Base-by-base conservation (phyloP, 2,113 vertebrate species). In the Spizaetus ornatus region DNA sequence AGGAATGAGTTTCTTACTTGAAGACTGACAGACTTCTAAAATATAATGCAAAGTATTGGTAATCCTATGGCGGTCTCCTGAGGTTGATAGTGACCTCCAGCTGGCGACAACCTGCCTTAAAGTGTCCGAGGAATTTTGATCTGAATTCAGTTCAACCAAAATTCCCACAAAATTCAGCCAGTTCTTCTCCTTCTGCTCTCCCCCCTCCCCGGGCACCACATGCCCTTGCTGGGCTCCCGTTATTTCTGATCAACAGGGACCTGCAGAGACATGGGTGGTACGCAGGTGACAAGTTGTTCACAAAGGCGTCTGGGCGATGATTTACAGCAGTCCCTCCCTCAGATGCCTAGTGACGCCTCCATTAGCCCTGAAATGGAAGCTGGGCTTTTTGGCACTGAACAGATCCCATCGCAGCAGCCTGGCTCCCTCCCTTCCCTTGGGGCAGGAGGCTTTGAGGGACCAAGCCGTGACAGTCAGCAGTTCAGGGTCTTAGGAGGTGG, bases 121-220 rank as follows among this genome's bases (percentile, higher is more conserved):
- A 74, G 11, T 16, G 22, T 52, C 36, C 15, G n/a, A 36, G 23
- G 13, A 86, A 48, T 65, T 78, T 82, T 61, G 36, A 16, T 77
- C 36, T 16, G 3, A 79, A 52, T 55, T 80, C 0, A 50, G 7
- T 47, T 85, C 40, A 80, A 83, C 29, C 4, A 53, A 53, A 71
- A 50, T 36, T 47, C 22, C 22, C 18, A 26, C 13, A 42, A 50
- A 74, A 50, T 47, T 16, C 18, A 17, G 16, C 29, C 29, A 47
- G 8, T 36, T 76, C 13, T 48, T 36, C 36, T 19, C 18, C 36
- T 29, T 38, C 25, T 58, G 10, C 17, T 66, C 21, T 38, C 2
- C 20, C 8, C 0, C 0, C 5, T 40, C 43, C 27, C 59, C 3
- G 5, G 32, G 9, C 16, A 29, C 17, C 25, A 7, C 11, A 16